Base-by-base conservation (phyloP, 2,888 invertebrate species). In the Acronicta alni region DNA sequence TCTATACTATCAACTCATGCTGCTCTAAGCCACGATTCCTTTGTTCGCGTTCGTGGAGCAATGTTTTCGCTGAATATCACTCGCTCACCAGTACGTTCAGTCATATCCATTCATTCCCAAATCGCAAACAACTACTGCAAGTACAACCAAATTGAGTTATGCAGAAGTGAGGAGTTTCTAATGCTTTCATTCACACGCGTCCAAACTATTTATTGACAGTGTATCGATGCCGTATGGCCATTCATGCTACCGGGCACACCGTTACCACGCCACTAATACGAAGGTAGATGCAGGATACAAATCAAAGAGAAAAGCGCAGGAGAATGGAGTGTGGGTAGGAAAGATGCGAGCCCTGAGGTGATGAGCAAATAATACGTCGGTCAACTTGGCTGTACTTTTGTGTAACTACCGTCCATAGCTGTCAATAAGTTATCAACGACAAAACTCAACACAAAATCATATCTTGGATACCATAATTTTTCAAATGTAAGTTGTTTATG, bases 1-100 rank as follows among this genome's bases (percentile, higher is more conserved):
- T 88, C 88, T 89, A 87, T 81, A 69, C 57, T 77, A 80, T 81
- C 42, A 81, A 81, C 81, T 87, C 91, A 91, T 91, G 90, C 91
- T 87, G 85, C 83, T 80, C 81, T 68, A 78, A 78, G 79, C 79
- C 80, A 84, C 83, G 78, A 77, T 72, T 67, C 67, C 65, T 72
- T 77, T 79, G 77, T 79, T 83, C 80, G 81, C 81, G 80, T 77
- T 59, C 51, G 23, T 42, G 70, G 77, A 77, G 77, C 76, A 79
- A 79, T 75, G 75, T 87, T 87, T 91, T 93, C 93, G 93, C 93
- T 93, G 93, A 93, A 92, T 87, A 86, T 93, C 93, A 86, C 93
- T 93, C 93, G 84, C 82, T 89, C 92, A 91, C 93, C 90, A 79
- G 66, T 52, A 48, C 71, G 18, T 73, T 79, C 80, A 76, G 67